phyloP scores from a whole-genome alignment of 2,797 vertebrate genomes.

The Aythya fuligula region DNA sequence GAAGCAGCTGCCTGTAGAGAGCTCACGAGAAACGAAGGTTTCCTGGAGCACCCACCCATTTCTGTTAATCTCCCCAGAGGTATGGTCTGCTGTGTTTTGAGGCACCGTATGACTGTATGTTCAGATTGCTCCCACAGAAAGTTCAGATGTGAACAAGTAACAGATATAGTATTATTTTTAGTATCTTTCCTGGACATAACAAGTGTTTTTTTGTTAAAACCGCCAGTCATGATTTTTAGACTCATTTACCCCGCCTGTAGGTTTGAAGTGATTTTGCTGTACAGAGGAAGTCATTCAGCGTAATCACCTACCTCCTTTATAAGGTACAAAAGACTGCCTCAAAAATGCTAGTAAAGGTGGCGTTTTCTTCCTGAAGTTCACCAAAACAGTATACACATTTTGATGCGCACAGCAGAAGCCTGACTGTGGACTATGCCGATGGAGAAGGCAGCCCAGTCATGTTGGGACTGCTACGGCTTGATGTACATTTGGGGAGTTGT shows the following conservation, averaged over 20 bases:
- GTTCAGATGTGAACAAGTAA: slow-evolving; percentile 19
- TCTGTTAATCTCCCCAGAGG: not conserved
- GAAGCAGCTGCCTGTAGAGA: not conserved
- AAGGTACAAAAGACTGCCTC: not conserved
- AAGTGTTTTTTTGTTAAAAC: not conserved
- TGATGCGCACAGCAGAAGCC: not conserved
- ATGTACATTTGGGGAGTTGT: not conserved
- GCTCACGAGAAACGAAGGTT: not conserved
- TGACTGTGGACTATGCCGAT: not conserved
- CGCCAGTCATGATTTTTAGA: not conserved
- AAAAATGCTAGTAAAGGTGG: not conserved
- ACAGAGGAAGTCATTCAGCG: not conserved
- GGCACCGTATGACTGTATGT: not conserved
- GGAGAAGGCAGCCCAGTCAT: not conserved
- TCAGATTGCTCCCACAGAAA: not conserved
- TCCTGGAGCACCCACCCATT: not conserved
- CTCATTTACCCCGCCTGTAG: not conserved
- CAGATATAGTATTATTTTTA: not conserved
- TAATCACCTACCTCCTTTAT: not conserved
- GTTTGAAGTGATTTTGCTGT: not conserved
- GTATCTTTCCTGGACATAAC: not conserved
- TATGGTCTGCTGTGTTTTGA: not conserved
- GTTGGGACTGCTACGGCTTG: not conserved
- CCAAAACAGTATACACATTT: not conserved
- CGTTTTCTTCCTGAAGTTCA: rapidly evolving